Conservation (phyloP, 1,140 invertebrate genomes). For the Battus philenor region DNA sequence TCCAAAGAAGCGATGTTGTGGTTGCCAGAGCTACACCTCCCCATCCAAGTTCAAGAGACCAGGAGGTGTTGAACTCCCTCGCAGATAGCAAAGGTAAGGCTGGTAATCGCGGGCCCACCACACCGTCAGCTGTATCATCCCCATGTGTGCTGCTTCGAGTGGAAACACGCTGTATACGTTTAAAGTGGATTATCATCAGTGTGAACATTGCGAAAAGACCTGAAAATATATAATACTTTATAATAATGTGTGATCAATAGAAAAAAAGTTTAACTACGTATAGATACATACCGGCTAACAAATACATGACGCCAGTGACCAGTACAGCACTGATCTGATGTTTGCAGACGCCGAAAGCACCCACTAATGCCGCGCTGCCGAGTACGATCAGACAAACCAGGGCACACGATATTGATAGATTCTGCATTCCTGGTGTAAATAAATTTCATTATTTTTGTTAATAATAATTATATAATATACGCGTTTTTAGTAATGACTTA, state of each 20-base stretch:
- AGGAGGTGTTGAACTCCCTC: slow-evolving; percentile 85
- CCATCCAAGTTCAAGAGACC: slow-evolving; percentile 90
- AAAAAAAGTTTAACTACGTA: too few relatives aligned
- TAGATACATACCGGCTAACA: slow-evolving; percentile 84
- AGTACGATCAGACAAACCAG: slow-evolving; percentile 92
- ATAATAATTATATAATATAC: too few relatives aligned
- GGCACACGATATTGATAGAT: slow-evolving; percentile 93
- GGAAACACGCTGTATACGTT: slow-evolving; percentile 81
- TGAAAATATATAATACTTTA: slow-evolving; percentile 76
- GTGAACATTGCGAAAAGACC: slow-evolving; percentile 92
- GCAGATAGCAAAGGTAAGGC: slow-evolving; percentile 75
- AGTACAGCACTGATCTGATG: slow-evolving; percentile 93
- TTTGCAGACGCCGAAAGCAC: slow-evolving; percentile 89
- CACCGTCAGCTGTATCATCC: slow-evolving; percentile 82
- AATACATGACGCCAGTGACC: slow-evolving; percentile 93
- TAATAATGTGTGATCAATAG: too few relatives aligned
- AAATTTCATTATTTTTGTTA: background rate
- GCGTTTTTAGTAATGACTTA: too few relatives aligned
- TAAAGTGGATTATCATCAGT: slow-evolving; percentile 92
- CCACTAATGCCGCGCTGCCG: slow-evolving; percentile 87
- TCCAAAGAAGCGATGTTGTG: slow-evolving; percentile 88
- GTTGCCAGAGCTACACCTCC: slow-evolving; percentile 86
- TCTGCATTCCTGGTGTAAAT: slow-evolving; percentile 89
- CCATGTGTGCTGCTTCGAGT: slow-evolving; percentile 73
- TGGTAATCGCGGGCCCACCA: slow-evolving; percentile 76